Conservation (phyloP, 2,888 invertebrate genomes). For the Leucoptera coffeella region DNA sequence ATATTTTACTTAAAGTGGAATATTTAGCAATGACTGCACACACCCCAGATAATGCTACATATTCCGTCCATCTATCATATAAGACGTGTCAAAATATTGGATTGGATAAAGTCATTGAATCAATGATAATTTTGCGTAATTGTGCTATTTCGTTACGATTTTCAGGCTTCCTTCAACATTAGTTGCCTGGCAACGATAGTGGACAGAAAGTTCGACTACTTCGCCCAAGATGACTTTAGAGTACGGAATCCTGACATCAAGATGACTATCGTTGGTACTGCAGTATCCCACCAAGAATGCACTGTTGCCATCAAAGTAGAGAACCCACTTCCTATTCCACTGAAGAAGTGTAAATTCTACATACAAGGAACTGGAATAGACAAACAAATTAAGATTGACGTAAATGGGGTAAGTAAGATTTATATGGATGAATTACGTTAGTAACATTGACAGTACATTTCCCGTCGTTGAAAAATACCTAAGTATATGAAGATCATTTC, state of each 20-base stretch:
- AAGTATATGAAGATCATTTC: too few relatives aligned
- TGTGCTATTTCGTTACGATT: too few relatives aligned
- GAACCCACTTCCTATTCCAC: constrained; percentile 75
- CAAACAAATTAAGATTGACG: constrained; percentile 63
- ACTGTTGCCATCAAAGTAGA: constrained; percentile 62
- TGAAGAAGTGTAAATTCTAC: constrained; percentile 71
- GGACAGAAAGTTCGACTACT: constrained; percentile 80
- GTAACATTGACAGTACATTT: too few relatives aligned
- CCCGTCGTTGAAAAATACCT: too few relatives aligned
- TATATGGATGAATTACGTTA: too few relatives aligned
- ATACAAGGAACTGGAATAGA: constrained; percentile 79
- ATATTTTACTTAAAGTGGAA: too few relatives aligned
- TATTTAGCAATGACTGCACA: too few relatives aligned
- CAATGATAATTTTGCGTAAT: too few relatives aligned
- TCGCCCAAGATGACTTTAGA: constrained; percentile 84
- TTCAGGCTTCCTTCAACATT: constrained; percentile 72
- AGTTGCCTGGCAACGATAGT: constrained; percentile 73
- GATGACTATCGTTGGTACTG: constrained; percentile 56
- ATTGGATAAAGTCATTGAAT: too few relatives aligned
- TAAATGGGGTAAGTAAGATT: constrained; percentile 54
- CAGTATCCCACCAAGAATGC: constrained; percentile 43
- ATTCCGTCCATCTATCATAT: too few relatives aligned
- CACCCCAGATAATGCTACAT: too few relatives aligned
- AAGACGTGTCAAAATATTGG: too few relatives aligned
- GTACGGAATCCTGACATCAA: constrained; percentile 85